Conservation (phyloP, 2,888 invertebrate species). For the Eupithecia exiguata region DNA sequence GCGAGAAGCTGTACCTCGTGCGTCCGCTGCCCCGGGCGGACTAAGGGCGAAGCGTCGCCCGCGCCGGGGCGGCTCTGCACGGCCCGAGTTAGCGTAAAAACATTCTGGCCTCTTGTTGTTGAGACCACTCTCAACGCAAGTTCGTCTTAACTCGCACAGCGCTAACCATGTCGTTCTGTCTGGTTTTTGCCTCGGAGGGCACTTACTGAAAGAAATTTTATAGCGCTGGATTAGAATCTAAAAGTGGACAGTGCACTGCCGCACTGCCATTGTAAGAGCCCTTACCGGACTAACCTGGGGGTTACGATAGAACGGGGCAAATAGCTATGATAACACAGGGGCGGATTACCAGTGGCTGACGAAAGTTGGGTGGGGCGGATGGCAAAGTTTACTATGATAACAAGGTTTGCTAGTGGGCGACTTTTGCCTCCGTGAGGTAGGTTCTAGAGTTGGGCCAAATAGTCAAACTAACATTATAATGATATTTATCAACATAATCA, state of each 20-base stretch:
- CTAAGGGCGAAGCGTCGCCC: constrained; percentile 28
- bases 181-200: background rate
- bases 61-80: background rate
- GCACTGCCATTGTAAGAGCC: background rate
- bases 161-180: background rate
- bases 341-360: background rate
- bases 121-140: background rate
- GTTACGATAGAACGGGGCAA: background rate
- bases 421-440: background rate
- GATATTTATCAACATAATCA: background rate
- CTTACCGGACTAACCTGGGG: background rate
- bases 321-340: background rate
- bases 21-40: constrained; percentile 90
- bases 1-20: constrained; percentile 98
- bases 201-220: background rate
- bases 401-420: background rate
- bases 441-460: background rate
- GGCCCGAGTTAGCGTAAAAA: background rate
- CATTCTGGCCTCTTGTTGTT: background rate
- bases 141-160: background rate
- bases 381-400: background rate
- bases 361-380: background rate
- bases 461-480: background rate
- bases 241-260: background rate
- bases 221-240: background rate